Base-by-base conservation (phyloP, 1,140 invertebrate species). In the Holcopasites calliopsidis region DNA sequence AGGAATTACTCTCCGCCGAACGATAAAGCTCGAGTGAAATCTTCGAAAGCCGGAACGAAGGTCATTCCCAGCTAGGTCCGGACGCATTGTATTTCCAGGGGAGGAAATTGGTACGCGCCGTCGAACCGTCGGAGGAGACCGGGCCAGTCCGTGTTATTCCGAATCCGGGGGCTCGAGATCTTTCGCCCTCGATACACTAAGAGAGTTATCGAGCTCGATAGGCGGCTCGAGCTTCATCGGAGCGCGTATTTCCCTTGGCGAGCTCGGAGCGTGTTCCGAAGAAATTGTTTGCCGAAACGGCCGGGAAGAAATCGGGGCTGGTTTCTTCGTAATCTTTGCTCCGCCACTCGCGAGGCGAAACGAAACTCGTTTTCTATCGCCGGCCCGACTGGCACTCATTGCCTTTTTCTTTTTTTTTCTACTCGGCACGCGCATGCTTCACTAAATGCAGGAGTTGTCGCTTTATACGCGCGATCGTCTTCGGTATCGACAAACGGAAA, bases 1-100 rank as follows among this genome's bases (percentile, higher is more conserved):
- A 82, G 85, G 85, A 90, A 89, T 89, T 88, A 86, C 82, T 84
- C 84, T 62, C 77, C 71, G 70, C 52, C 60, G 78, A 62, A 79
- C 62, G 79, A 80, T 82, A 72, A 71, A 82, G 73, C 50, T 26
- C 52, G 33, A 52, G 65, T 44, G 52, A 68, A 82, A 82, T 69
- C 60, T 82, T 77, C 73, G 65, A 77, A 77, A 73, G 61, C 42
- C 61, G 54, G 44, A 61, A 52, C 78, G 65, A 69, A 69, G 79
- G 23, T 80, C 11, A 47, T 71, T 78, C 52, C 18, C 0, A 8
- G 55, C 35, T 26, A 5, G 31, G 35, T 23, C 26, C 23, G 35
- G 40, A 52, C 8, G 31, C 35, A 40, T 18, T 54, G 52, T 57
- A 70, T 80, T 76, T 81, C 72, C 47, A 62, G 44, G 42, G 42